These are phyloP conservation scores for Coelinius sp. DNA, from an alignment of 2,888 invertebrate species.

Conservation along the genomic window DNA sequence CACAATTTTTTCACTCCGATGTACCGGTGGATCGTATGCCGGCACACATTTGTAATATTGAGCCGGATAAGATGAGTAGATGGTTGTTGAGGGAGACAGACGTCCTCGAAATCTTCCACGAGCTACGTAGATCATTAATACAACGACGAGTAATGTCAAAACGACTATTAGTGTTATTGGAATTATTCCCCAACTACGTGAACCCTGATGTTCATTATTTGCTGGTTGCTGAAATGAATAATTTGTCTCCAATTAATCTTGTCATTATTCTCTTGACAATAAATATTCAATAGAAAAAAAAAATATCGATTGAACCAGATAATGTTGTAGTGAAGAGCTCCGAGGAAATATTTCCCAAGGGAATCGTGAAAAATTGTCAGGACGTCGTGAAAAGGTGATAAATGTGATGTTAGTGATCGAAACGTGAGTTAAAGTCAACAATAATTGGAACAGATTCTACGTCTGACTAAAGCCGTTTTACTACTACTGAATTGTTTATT, in stretches of 20 bases:
- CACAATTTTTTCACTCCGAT: constrained; percentile 62
- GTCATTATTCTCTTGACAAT: no score
- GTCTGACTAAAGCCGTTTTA: not conserved
- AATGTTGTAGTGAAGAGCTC: not conserved
- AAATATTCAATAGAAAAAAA: not conserved
- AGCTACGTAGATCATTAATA: constrained; percentile 61
- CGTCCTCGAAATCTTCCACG: constrained; percentile 62
- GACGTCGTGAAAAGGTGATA: not conserved
- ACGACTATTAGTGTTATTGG: constrained; percentile 62
- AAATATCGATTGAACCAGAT: not conserved
- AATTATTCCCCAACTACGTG: constrained; percentile 60
- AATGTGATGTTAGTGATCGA: not conserved
- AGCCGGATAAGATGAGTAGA: constrained; percentile 58
- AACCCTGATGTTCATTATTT: constrained; percentile 42
- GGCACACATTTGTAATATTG: constrained; percentile 68
- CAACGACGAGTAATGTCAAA: constrained; percentile 58
- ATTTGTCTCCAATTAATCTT: no score
- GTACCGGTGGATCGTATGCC: constrained; percentile 62
- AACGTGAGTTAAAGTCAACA: not conserved
- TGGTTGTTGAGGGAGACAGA: constrained; percentile 57
- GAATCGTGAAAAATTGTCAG: not conserved
- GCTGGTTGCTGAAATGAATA: constrained; percentile 35
- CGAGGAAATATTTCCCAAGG: not conserved
- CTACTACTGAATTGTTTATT: not conserved
- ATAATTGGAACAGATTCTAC: not conserved